Conservation (phyloP, 2,113 vertebrate species). For the Procapra przewalskii region DNA sequence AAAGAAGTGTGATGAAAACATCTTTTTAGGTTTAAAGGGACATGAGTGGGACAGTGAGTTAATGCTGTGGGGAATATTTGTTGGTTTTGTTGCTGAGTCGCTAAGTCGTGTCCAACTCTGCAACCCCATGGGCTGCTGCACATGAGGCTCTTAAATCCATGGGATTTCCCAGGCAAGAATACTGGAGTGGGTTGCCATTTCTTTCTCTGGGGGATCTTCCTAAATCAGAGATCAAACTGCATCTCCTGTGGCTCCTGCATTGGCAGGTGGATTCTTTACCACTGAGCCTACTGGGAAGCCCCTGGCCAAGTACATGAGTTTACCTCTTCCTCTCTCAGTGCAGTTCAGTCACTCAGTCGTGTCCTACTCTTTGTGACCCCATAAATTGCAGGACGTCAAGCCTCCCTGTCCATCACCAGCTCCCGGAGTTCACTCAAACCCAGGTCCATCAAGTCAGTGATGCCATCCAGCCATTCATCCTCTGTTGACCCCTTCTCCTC, state of each 20-base stretch:
- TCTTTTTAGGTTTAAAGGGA: background rate
- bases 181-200: background rate
- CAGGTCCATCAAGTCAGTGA: no score
- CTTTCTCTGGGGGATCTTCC: background rate
- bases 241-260: rapidly evolving
- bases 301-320: background rate
- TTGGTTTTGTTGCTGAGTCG: background rate
- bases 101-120: background rate
- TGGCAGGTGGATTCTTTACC: background rate
- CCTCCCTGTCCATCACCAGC: no score
- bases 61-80: rapidly evolving
- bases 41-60: background rate
- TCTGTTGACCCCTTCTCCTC: no score
- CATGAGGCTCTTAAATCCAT: background rate
- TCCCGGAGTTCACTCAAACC: no score
- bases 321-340: background rate
- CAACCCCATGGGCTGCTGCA: background rate
- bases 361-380: no score
- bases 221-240: background rate
- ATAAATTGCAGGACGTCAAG: no score
- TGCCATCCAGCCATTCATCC: no score
- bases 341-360: no score
- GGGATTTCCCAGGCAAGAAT: background rate
- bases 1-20: background rate
- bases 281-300: background rate